Conservation (phyloP, 2,888 invertebrate genomes). For the Petrophora chlorosata region DNA sequence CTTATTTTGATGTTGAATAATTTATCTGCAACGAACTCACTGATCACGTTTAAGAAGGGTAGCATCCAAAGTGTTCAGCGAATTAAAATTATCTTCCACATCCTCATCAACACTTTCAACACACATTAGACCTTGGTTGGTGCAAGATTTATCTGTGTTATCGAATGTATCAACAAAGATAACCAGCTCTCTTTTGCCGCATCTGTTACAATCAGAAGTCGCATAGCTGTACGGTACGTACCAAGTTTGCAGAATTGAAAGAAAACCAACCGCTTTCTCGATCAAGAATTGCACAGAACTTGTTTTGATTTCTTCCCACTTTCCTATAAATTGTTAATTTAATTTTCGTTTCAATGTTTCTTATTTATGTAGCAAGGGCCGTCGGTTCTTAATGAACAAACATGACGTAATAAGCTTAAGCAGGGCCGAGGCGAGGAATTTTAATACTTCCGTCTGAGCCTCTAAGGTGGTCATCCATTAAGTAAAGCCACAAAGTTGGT, state of each 20-base stretch:
- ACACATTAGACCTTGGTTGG: constrained; percentile 18
- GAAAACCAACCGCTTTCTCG: constrained; percentile 51
- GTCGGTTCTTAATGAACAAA: background rate
- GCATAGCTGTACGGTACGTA: background rate
- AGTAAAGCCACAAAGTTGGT: background rate
- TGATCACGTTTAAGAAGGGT: too few species aligned
- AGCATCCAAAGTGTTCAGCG: too few species aligned
- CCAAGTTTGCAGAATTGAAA: constrained; percentile 37
- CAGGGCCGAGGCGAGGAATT: constrained; percentile 17
- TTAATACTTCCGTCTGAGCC: constrained; percentile 32
- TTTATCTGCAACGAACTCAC: too few species aligned
- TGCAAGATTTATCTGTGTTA: constrained; percentile 33
- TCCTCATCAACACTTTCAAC: constrained; percentile 8
- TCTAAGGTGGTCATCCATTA: constrained; percentile 27
- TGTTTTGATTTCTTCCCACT: constrained; percentile 49
- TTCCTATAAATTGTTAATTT: constrained; percentile 24
- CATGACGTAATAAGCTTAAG: constrained; percentile 19
- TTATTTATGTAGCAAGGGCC: background rate
- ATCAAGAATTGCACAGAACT: constrained; percentile 45
- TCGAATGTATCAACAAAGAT: constrained; percentile 17
- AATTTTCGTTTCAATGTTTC: constrained; percentile 2
- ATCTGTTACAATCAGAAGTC: constrained; percentile 22
- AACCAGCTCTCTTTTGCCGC: constrained; percentile 22
- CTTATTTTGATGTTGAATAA: too few species aligned
- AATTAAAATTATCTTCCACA: background rate